Conservation (phyloP, 2,797 vertebrate species). For the Pantherophis vulpinus region DNA sequence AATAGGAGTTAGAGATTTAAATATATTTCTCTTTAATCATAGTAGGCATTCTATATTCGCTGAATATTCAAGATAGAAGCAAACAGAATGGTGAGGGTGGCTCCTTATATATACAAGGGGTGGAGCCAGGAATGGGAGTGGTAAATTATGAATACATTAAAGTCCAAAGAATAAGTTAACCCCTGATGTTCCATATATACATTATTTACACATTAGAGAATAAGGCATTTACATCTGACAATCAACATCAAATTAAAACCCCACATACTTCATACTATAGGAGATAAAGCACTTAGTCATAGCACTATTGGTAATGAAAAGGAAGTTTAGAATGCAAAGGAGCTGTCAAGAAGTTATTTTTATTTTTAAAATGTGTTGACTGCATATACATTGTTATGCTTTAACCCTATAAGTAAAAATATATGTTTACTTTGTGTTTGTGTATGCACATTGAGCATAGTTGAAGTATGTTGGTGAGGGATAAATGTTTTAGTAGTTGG, state of each 20-base stretch:
- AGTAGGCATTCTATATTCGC: too few relatives aligned
- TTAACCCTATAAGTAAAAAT: background rate
- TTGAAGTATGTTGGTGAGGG: background rate
- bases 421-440: background rate
- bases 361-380: background rate
- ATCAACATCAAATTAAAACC: background rate
- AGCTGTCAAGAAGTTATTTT: background rate
- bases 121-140: too few relatives aligned
- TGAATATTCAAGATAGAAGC: too few relatives aligned
- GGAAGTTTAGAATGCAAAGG: background rate
- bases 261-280: background rate
- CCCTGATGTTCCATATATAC: too few relatives aligned
- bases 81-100: too few relatives aligned
- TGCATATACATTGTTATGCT: background rate
- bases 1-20: too few relatives aligned
- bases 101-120: too few relatives aligned
- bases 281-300: background rate
- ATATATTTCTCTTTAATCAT: too few relatives aligned
- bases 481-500: background rate
- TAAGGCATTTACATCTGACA: too few relatives aligned
- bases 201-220: too few relatives aligned
- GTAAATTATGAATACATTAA: too few relatives aligned
- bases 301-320: background rate
- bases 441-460: background rate
- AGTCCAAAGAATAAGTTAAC: too few relatives aligned